A percentile compares a stretch with the other conserved stretches of the same genome.
Conservation (phyloP, 2,888 invertebrate genomes). For the Andrena praecox region DNA sequence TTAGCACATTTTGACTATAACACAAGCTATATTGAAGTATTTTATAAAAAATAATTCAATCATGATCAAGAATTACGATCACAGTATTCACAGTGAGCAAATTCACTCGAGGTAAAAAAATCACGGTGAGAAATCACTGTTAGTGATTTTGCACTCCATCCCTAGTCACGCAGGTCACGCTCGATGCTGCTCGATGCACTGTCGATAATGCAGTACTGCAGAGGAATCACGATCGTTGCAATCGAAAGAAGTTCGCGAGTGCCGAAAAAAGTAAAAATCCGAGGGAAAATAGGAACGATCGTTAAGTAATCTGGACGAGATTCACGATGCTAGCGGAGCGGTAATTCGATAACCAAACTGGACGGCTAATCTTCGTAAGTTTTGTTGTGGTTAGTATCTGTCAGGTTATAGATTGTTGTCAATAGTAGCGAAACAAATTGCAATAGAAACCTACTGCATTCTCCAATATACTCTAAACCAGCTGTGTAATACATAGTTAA, state of each 20-base stretch:
- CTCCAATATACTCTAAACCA: background rate
- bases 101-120: too few relatives aligned
- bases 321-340: constrained; percentile 1
- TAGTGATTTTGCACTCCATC: too few relatives aligned
- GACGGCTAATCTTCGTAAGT: constrained; percentile 36
- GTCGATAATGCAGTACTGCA: constrained; percentile 46
- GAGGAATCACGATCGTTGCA: constrained; percentile 24
- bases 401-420: constrained; percentile 44
- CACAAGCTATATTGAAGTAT: too few relatives aligned
- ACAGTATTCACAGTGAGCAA: too few relatives aligned
- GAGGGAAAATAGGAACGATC: background rate
- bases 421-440: background rate
- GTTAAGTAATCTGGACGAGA: background rate
- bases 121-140: too few relatives aligned
- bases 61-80: too few relatives aligned
- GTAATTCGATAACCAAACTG: background rate
- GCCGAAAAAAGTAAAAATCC: constrained; percentile 7
- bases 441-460: background rate
- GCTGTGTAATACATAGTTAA: background rate
- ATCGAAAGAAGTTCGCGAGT: constrained; percentile 4
- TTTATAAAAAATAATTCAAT: too few relatives aligned
- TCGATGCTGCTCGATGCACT: background rate
- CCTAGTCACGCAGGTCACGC: too few relatives aligned
- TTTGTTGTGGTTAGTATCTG: background rate
- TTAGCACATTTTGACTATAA: too few relatives aligned